Base-by-base conservation (phyloP, 1,140 invertebrate genomes). In the Aethina tumida region DNA sequence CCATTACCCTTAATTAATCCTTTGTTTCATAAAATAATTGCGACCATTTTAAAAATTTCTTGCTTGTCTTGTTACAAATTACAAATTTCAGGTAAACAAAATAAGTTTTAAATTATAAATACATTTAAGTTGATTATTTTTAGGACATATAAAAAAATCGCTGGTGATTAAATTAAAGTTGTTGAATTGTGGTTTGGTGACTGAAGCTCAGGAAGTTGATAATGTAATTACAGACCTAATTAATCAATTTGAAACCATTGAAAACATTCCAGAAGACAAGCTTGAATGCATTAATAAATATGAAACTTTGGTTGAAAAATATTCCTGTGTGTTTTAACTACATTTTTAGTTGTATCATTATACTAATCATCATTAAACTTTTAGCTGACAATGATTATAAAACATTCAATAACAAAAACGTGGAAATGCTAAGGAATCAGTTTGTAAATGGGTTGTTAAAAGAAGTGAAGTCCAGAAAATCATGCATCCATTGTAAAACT, bases 1-100 rank as follows among this genome's bases (percentile, higher is more conserved):
- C 86, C 90, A 2, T 61, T 97, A 3, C 77, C 88, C 5, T 81
- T 94, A 1, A 81, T 91, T 25, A 97, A 98, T 74, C 93, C 95
- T 3, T 50, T 98, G 18, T 90, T 93, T 54, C 81, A 87, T 29
- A 81, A 79, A 58, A 67, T 72, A 25, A 66, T 95, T 9, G 76
- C 68, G 41, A 71, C 65, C 0, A 53, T 90, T 10, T 66, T 90
- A 15, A 74, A 73, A 47, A 63, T 79, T 2, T 69, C 74, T 14
- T 92, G 87, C 49, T 55, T 84, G 6, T 63, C 68, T 32, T 92
- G 87, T 52, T 77, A 71, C 45, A 69, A 65, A 47, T 57, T 88
- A 13, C 78, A 85, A 60, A 69, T 86, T 61, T 67, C 80, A 60
- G 66, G 77, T 80, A 53, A 43, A 28, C 21, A n/a, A 19, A 27